These are phyloP conservation scores for Peromyscus eremicus DNA, from an alignment of 2,797 vertebrate species.

Conservation along the genomic window DNA sequence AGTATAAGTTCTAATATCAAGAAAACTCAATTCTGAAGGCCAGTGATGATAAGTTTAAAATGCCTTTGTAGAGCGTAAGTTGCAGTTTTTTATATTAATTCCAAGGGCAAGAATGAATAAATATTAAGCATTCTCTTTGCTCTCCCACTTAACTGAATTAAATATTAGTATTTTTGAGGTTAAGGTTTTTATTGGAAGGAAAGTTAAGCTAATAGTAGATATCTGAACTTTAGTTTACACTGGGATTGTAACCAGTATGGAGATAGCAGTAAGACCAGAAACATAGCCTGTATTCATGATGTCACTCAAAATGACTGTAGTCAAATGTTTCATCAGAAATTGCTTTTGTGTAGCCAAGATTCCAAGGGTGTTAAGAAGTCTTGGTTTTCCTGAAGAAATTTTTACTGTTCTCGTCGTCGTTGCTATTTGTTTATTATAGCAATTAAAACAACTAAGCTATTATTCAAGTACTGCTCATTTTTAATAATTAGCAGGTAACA, in stretches of 20 bases:
- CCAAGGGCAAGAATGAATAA: constrained; percentile 58
- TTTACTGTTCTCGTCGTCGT: constrained; percentile 40
- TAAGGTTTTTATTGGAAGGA: constrained; percentile 22
- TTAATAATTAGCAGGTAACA: constrained; percentile 37
- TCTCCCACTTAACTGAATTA: constrained; percentile 59
- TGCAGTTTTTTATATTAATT: constrained; percentile 68
- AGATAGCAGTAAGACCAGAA: constrained; percentile 14
- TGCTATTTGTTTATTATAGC: constrained; percentile 30
- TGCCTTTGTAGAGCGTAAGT: constrained; percentile 17
- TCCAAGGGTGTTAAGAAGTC: constrained; percentile 40
- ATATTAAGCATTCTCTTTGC: constrained; percentile 52
- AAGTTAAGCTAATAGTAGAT: neutral
- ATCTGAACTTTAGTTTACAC: neutral
- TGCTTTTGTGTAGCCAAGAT: constrained; percentile 17
- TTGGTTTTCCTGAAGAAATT: constrained; percentile 56
- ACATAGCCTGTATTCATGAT: constrained; percentile 25
- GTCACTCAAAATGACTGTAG: constrained; percentile 20
- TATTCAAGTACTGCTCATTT: constrained; percentile 55
- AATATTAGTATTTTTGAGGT: constrained; percentile 53
- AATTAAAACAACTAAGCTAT: constrained; percentile 60
- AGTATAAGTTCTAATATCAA: constrained; percentile 46
- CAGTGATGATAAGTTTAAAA: constrained; percentile 68
- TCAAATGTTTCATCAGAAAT: constrained; percentile 54
- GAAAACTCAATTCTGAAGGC: constrained; percentile 53
- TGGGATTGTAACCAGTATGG: neutral